phyloP scores from a whole-genome alignment of 2,888 invertebrate species.

The Rotaria socialis region DNA sequence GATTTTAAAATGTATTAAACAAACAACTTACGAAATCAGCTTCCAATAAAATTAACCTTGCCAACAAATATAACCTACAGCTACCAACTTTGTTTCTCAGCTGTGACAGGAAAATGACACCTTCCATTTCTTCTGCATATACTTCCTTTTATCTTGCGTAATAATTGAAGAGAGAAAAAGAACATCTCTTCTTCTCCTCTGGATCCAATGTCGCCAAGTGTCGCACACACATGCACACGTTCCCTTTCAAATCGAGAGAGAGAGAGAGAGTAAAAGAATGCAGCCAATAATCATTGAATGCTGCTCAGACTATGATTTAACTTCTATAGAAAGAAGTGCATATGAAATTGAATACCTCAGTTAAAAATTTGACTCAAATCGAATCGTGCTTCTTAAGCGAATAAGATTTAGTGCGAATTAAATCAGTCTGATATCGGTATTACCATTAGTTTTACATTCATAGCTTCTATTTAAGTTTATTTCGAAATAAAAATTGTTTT shows the following conservation, averaged over 20 bases:
- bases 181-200: not conserved
- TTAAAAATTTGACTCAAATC: not conserved
- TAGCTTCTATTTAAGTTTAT: too few relatives aligned
- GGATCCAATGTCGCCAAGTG: not conserved
- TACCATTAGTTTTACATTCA: too few relatives aligned
- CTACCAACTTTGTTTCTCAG: not conserved
- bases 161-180: not conserved
- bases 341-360: not conserved
- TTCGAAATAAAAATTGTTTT: too few relatives aligned
- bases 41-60: not conserved
- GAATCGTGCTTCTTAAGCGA: too few relatives aligned
- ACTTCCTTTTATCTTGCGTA: constrained; percentile 5
- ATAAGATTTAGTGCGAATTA: too few relatives aligned
- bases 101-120: not conserved
- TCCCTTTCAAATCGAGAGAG: too few relatives aligned
- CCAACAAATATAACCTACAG: not conserved
- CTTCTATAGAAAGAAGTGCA: not conserved
- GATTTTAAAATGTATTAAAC: not conserved
- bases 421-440: too few relatives aligned
- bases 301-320: not conserved
- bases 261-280: not conserved
- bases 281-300: not conserved
- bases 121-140: not conserved
- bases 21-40: not conserved
- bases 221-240: not conserved